Evolutionary conservation across 2,797 vertebrate genomes (phyloP).

Genomic region (Siniperca scherzeri): DNA sequence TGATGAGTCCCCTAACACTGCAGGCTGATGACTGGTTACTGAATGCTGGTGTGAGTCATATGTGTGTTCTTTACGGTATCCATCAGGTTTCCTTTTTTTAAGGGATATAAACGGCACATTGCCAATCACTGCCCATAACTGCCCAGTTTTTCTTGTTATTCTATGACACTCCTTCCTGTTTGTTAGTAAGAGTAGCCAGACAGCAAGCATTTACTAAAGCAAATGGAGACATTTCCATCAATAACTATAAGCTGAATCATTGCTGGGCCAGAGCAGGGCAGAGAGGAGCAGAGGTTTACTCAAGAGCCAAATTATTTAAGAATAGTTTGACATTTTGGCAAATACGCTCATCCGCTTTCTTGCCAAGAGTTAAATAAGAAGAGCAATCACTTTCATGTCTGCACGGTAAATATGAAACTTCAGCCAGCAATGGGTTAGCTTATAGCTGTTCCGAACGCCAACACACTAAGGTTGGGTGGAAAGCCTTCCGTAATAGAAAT

Average conservation of each 20-base stretch:
- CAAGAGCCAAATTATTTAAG: not conserved
- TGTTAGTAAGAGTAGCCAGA: not conserved
- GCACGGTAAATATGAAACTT: not conserved
- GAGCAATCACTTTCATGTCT: not conserved
- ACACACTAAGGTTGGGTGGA: not conserved
- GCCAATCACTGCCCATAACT: not conserved
- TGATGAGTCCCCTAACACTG: slow-evolving; percentile 16
- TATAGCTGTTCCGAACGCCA: too few species aligned
- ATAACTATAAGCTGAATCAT: not conserved
- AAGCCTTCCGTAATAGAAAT: not conserved
- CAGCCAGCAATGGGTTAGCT: not conserved
- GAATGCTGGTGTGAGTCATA: slow-evolving; percentile 22
- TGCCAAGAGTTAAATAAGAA: not conserved
- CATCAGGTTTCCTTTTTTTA: not conserved
- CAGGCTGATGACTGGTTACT: not conserved
- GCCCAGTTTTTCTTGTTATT: not conserved
- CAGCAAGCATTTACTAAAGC: not conserved
- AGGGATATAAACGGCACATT: not conserved
- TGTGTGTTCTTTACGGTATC: slow-evolving; percentile 17
- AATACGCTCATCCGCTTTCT: not conserved
- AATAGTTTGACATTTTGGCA: not conserved
- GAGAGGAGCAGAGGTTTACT: not conserved
- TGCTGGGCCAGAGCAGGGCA: not conserved
- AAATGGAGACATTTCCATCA: not conserved
- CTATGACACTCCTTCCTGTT: slow-evolving; percentile 10